Evolutionary conservation across 2,888 invertebrate species (phyloP).

Genomic region (Leptopilina syphax): DNA sequence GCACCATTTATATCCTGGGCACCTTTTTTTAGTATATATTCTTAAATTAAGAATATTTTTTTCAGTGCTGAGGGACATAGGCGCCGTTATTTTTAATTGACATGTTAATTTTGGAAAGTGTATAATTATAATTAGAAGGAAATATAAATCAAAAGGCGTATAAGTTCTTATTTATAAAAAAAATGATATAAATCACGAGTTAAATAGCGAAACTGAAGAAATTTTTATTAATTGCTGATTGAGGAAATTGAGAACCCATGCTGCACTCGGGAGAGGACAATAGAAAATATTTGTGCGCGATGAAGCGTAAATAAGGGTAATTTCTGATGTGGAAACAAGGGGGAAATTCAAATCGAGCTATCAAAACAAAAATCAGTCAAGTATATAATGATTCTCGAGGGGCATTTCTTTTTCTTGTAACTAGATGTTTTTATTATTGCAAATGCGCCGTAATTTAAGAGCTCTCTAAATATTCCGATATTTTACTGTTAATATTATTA

Average conservation of each 20-base stretch:
- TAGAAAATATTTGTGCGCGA: slow-evolving; percentile 4
- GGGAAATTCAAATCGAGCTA: background rate
- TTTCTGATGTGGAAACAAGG: slow-evolving; percentile 10
- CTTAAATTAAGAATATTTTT: too few species aligned
- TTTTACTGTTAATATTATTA: too few species aligned
- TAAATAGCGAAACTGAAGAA: background rate
- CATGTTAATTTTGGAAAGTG: too few species aligned
- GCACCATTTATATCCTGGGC: too few species aligned
- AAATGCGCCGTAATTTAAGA: background rate
- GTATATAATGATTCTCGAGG: background rate
- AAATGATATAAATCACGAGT: too few species aligned
- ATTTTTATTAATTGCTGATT: background rate
- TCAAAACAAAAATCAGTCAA: slow-evolving; percentile 13
- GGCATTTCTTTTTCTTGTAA: background rate
- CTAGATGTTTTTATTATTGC: background rate
- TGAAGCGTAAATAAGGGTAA: background rate
- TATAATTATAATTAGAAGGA: too few species aligned
- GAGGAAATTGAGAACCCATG: background rate
- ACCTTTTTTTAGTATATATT: too few species aligned
- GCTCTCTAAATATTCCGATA: too few species aligned
- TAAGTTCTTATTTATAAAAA: too few species aligned
- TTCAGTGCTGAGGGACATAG: too few species aligned
- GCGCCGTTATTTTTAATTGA: too few species aligned
- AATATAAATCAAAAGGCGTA: too few species aligned
- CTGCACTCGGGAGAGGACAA: background rate